These are phyloP conservation scores for Latrodectus hesperus DNA, from an alignment of 2,888 invertebrate species.

Conservation along the genomic window DNA sequence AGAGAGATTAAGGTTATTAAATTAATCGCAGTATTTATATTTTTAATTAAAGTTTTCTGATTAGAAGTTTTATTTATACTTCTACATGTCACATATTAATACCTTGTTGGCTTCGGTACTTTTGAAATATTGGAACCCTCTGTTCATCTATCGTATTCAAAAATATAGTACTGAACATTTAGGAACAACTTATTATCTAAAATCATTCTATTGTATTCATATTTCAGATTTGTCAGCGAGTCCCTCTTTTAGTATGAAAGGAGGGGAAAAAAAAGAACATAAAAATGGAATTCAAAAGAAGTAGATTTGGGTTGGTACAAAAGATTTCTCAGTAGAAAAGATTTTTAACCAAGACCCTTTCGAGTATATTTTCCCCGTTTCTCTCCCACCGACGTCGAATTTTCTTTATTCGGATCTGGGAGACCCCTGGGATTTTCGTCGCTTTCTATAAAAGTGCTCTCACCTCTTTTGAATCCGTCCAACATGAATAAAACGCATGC, in stretches of 20 bases:
- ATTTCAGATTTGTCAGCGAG: constrained; percentile 50
- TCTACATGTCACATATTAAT: too few relatives aligned
- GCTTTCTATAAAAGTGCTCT: constrained; percentile 16
- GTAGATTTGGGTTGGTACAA: background rate
- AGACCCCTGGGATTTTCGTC: background rate
- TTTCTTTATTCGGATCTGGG: background rate
- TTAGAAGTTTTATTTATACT: too few relatives aligned
- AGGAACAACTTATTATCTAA: constrained; percentile 11
- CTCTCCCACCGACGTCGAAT: background rate
- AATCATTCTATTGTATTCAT: constrained; percentile 15
- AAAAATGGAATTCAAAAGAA: too few relatives aligned
- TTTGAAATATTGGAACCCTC: too few relatives aligned
- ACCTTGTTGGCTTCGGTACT: too few relatives aligned
- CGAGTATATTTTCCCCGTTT: background rate
- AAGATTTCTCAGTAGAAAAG: background rate
- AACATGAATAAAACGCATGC: constrained; percentile 24
- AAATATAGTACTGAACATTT: too few relatives aligned
- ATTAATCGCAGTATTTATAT: too few relatives aligned
- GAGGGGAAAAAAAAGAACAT: too few relatives aligned
- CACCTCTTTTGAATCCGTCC: constrained; percentile 26
- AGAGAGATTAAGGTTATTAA: too few relatives aligned
- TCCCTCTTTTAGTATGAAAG: constrained; percentile 7
- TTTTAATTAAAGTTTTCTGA: too few relatives aligned
- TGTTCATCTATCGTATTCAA: too few relatives aligned
- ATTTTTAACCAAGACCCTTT: background rate